Conservation (phyloP, 2,888 invertebrate species). For the Epinotia demarniana region DNA sequence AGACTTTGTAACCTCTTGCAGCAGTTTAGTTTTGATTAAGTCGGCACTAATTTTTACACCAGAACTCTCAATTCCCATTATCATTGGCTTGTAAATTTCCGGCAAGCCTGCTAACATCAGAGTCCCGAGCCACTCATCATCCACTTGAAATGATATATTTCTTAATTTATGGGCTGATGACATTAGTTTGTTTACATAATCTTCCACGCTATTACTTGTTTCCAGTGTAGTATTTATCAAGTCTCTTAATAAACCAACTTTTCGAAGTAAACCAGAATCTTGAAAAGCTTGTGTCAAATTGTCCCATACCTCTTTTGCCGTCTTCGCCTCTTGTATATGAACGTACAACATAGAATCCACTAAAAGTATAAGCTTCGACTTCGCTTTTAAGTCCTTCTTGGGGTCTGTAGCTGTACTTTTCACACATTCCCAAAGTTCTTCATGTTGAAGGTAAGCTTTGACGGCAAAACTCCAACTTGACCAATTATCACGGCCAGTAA, state of each 20-base stretch:
- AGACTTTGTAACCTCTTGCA: constrained; percentile 12
- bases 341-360: constrained; percentile 44
- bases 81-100: constrained; percentile 8
- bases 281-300: constrained; percentile 48
- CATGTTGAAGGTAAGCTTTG: constrained; percentile 25
- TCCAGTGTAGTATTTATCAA: constrained; percentile 2
- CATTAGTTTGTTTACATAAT: constrained; percentile 6
- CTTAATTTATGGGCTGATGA: not conserved
- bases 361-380: constrained; percentile 38
- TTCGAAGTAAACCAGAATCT: constrained; percentile 32
- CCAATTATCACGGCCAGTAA: constrained; percentile 30
- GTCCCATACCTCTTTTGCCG: constrained; percentile 25
- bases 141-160: not conserved
- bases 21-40: constrained; percentile 10
- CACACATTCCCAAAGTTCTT: constrained; percentile 32
- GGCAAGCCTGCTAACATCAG: constrained; percentile 7
- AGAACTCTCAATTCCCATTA: constrained; percentile 8
- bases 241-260: constrained; percentile 11
- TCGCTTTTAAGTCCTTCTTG: constrained; percentile 35
- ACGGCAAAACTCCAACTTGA: constrained; percentile 31
- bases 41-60: constrained; percentile 16
- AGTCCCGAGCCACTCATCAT: constrained; percentile 12
- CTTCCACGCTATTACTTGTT: not conserved
- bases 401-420: not conserved
- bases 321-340: constrained; percentile 45